Percentiles rank a stretch among this genome's conserved stretches.
These are phyloP conservation scores for Heliopora coerulea DNA, from an alignment of 92 coral and sea anemone genomes.

Conservation along the genomic window DNA sequence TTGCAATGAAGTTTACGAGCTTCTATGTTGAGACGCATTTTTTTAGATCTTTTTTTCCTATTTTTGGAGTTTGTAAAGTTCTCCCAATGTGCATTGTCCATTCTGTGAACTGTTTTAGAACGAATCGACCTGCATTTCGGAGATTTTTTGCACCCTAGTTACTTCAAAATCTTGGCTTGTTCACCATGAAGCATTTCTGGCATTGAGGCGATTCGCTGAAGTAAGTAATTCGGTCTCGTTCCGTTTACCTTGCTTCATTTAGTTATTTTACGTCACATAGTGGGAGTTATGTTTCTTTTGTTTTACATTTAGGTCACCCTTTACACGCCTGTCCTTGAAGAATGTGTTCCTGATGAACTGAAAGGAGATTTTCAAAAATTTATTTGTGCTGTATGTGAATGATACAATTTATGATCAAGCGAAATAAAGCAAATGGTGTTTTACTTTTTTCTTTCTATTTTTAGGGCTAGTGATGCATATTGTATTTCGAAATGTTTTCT, in stretches of 20 bases:
- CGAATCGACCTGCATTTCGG: conserved; percentile 46
- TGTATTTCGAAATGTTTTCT: background rate
- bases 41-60: background rate
- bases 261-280: background rate
- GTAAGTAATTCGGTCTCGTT: conserved; percentile 39
- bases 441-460: background rate
- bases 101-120: background rate
- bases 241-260: background rate
- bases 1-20: too few species aligned
- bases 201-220: conserved; percentile 90
- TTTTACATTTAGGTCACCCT: conserved; percentile 66
- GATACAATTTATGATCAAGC: background rate
- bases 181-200: conserved; percentile 74
- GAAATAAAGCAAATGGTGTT: background rate
- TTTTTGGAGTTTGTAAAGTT: too few species aligned
- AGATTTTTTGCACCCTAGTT: conserved; percentile 69
- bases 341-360: conserved; percentile 87
- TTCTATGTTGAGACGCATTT: too few species aligned
- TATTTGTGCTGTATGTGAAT: conserved; percentile 26
- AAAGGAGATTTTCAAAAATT: conserved; percentile 31
- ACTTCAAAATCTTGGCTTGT: conserved; percentile 72
- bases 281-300: background rate
- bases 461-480: background rate
- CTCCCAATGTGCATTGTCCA: too few species aligned
- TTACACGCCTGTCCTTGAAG: conserved; percentile 87